A percentile compares a stretch with the other conserved stretches of the same genome.
phyloP scores from a whole-genome alignment of 2,113 vertebrate genomes.

The Jaculus jaculus region DNA sequence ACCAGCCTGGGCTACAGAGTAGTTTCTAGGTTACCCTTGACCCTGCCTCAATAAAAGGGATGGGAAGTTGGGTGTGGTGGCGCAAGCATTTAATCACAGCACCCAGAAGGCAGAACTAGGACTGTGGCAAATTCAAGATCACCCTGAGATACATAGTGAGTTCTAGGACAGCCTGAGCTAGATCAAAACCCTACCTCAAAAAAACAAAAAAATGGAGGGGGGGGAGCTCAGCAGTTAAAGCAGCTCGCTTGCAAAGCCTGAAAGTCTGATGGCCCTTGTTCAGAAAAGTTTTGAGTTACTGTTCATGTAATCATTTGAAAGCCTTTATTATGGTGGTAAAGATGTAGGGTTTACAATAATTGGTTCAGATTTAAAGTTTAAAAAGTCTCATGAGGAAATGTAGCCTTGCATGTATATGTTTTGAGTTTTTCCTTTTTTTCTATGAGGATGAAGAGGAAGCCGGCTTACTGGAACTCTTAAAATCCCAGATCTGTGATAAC shows the following conservation, averaged over 20 bases:
- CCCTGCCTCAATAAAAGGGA: too few species aligned
- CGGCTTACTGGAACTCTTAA: conserved; percentile 95
- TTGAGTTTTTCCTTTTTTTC: conserved; percentile 78
- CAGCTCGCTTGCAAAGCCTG: too few species aligned
- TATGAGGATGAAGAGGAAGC: conserved; percentile 98
- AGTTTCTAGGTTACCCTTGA: too few species aligned
- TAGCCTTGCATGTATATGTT: conserved; percentile 51
- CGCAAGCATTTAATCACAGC: background rate
- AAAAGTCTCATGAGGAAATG: background rate
- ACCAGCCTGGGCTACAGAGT: too few species aligned
- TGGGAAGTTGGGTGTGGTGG: too few species aligned
- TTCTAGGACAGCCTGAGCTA: too few species aligned
- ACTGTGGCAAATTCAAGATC: background rate
- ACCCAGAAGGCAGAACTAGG: background rate
- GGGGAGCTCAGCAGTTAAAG: too few species aligned
- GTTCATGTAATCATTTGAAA: background rate
- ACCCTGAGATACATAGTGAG: background rate
- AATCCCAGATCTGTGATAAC: conserved; percentile 99
- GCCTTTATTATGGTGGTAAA: background rate
- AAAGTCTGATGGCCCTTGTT: too few species aligned
- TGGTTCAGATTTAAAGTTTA: conserved; percentile 21
- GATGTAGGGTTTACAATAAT: background rate
- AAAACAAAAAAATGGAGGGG: too few species aligned
- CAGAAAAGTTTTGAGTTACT: background rate
- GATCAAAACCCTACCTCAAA: too few species aligned